Evolutionary conservation across 2,113 vertebrate species (phyloP), one percentile per base, ranked within the genome.

Genomic region (Tetraodon nigroviridis): DNA sequence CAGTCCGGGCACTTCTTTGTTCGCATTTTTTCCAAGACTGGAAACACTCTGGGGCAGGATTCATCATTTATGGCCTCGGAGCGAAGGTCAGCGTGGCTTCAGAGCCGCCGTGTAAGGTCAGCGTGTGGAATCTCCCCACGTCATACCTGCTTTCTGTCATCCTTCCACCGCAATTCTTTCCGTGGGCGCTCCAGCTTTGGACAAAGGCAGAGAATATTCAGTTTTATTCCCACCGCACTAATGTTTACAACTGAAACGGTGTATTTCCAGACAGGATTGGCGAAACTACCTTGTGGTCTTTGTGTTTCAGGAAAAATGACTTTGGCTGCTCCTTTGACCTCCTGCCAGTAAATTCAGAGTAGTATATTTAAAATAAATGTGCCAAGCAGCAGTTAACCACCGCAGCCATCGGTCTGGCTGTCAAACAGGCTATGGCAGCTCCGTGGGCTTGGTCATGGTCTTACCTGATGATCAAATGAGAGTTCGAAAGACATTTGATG

Each of bases 21-120:
- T 19, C 89, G 92, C 52, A 83, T 90, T 58, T 91, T 89, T 55
- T 89, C 90, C 75, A 91, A 92, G 78, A 88, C 73, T 0, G 88
- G 82, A 76, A 91, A 90, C 82, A 86, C 84, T 24, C 80, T 90
- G 20, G 89, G 86, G 91, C 92, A 72, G 48, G 49, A 67, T 53
- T 42, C 40, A 15, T 3, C 12, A 37, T 19, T 17, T 6, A 60
- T 1, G 18, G 3, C 4, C 8, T 18, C 37, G 21, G 40, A 59
- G 51, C 5, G 8, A 37, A 0, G 12, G 32, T 37, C 8, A 37
- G 11, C 32, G 12, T 1, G 6, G 15, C 13, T 24, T 42, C 14
- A 3, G 32, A 37, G 32, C 32, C 2, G 3, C 11, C 12, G 11
- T 37, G 32, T 37, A 37, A 37, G 12, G 32, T 32, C 8, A 7